Evolutionary conservation across 2,888 invertebrate species (phyloP).

Genomic region (Ichneumoninae sp.): DNA sequence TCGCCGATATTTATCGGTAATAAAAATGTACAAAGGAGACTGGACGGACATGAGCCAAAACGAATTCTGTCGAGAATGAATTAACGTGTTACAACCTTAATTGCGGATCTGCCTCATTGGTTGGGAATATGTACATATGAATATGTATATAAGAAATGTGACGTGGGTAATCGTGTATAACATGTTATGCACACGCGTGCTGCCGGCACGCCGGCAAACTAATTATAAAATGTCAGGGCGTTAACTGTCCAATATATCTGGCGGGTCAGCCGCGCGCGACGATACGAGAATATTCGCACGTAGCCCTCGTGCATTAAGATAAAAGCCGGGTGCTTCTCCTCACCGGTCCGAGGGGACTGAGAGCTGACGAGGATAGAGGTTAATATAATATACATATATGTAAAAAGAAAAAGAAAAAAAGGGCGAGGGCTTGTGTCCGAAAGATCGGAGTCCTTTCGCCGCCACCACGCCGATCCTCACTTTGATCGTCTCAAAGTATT

Average conservation of each 20-base stretch:
- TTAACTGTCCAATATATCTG: slow-evolving; percentile 65
- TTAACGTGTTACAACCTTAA: slow-evolving; percentile 9
- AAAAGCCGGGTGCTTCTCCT: slow-evolving; percentile 33
- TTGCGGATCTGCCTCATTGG: slow-evolving; percentile 9
- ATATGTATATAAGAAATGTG: slow-evolving; percentile 43
- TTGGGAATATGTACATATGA: slow-evolving; percentile 24
- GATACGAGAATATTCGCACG: slow-evolving; percentile 66
- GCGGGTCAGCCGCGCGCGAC: slow-evolving; percentile 51
- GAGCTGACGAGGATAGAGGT: slow-evolving; percentile 38
- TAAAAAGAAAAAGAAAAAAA: slow-evolving; percentile 40
- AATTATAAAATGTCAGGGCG: slow-evolving; percentile 63
- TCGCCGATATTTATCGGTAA: slow-evolving; percentile 27
- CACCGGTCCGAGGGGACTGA: slow-evolving; percentile 7
- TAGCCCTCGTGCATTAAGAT: slow-evolving; percentile 63
- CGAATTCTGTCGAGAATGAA: slow-evolving; percentile 6
- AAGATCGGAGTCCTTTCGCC: slow-evolving; percentile 29
- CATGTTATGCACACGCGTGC: slow-evolving; percentile 50
- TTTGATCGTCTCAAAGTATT: slow-evolving; percentile 62
- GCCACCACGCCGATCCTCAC: slow-evolving; percentile 28
- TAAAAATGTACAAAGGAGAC: background rate
- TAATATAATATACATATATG: slow-evolving; percentile 40
- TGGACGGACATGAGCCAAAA: background rate
- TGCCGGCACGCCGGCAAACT: slow-evolving; percentile 60
- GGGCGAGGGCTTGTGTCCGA: slow-evolving; percentile 50
- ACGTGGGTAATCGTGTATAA: slow-evolving; percentile 48